A percentile compares a stretch with the other conserved stretches of the same genome.
Conservation (phyloP, 2,113 vertebrate genomes). For the Caloenas nicobarica region DNA sequence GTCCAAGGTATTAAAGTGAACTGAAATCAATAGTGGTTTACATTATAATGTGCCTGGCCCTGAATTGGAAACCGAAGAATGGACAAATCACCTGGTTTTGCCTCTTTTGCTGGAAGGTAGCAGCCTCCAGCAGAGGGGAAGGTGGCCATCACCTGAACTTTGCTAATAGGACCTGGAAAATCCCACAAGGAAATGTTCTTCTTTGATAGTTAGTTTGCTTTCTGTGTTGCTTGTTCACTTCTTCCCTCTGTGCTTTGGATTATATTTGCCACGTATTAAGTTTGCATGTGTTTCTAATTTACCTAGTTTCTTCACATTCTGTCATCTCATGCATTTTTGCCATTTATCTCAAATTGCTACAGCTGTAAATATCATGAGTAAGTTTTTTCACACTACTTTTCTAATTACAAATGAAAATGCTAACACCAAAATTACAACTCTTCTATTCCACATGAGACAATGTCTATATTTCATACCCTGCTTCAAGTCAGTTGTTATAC, state of each 20-base stretch:
- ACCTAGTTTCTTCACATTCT: background rate
- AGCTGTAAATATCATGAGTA: background rate
- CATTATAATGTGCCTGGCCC: slow-evolving; percentile 27
- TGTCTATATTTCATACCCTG: background rate
- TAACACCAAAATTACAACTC: background rate
- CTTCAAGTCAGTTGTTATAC: background rate
- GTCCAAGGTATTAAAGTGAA: slow-evolving; percentile 48
- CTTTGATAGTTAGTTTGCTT: background rate
- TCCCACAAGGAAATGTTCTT: background rate
- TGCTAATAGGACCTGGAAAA: background rate
- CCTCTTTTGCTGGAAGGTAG: background rate
- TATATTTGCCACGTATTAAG: background rate
- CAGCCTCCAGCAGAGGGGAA: background rate
- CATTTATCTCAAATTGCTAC: background rate
- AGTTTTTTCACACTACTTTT: background rate
- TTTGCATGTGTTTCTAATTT: background rate
- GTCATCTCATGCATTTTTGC: background rate
- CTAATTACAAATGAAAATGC: slow-evolving; percentile 4
- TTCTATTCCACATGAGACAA: background rate
- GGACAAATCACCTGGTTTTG: background rate
- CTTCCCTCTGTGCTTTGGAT: background rate
- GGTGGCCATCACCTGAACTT: background rate
- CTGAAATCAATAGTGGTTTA: slow-evolving; percentile 65
- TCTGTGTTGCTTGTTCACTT: background rate
- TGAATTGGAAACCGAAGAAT: slow-evolving; percentile 18